Evolutionary conservation across 64 coral and sea anemone species (phyloP).

Genomic region (Catalaphyllia jardinei): DNA sequence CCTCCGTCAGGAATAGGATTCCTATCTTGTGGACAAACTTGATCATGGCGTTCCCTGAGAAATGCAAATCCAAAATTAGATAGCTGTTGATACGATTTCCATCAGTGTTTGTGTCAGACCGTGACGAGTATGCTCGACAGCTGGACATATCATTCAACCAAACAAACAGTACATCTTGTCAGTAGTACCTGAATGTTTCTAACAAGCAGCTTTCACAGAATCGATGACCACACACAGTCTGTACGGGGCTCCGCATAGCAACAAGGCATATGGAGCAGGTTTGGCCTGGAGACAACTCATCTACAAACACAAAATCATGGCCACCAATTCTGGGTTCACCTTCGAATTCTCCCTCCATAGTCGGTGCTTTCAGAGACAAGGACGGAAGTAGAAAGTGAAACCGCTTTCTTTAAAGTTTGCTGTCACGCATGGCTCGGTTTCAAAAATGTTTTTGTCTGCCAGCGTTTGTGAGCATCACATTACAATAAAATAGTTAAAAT

Average conservation of each 20-base stretch:
- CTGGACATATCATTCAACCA: too few relatives aligned
- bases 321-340: not conserved
- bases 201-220: conserved; percentile 17
- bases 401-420: too few relatives aligned
- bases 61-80: not conserved
- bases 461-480: too few relatives aligned
- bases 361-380: too few relatives aligned
- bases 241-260: not conserved
- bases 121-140: too few relatives aligned
- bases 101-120: too few relatives aligned
- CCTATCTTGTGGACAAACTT: conserved; percentile 12
- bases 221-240: conserved; percentile 26
- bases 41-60: not conserved
- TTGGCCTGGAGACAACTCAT: not conserved
- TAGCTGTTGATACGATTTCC: too few relatives aligned
- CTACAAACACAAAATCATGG: not conserved
- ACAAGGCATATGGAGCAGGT: not conserved
- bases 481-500: too few relatives aligned
- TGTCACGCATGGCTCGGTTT: too few relatives aligned
- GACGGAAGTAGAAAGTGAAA: too few relatives aligned
- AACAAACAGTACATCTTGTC: not conserved
- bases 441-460: too few relatives aligned
- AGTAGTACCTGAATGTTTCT: not conserved
- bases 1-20: conserved; percentile 18
- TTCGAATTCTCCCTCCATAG: too few relatives aligned